Evolutionary conservation across 2,113 vertebrate species (phyloP).

Genomic region (Varanus salvator): DNA sequence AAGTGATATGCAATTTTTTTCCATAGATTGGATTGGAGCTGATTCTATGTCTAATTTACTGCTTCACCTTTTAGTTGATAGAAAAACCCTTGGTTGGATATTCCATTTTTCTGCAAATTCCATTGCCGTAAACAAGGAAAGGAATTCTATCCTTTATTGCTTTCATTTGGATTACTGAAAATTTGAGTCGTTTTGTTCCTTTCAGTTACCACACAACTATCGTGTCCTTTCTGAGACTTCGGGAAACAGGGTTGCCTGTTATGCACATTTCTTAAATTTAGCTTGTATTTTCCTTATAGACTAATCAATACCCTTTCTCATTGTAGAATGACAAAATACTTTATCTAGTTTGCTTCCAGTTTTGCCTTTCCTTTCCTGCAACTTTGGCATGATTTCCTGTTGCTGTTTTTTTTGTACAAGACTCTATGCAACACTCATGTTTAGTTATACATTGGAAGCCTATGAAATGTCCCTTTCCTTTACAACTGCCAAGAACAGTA

Average conservation of each 20-base stretch:
- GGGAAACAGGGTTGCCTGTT: slow-evolving; percentile 77
- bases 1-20: slow-evolving; percentile 5
- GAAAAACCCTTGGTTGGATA: neutral
- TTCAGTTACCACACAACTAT: slow-evolving; percentile 44
- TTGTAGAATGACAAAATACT: slow-evolving; percentile 61
- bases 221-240: slow-evolving; percentile 60
- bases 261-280: slow-evolving; percentile 52
- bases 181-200: slow-evolving; percentile 30
- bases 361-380: slow-evolving; percentile 35
- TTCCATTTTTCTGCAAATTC: slow-evolving; percentile 33
- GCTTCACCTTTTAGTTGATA: slow-evolving; percentile 56
- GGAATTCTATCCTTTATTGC: slow-evolving; percentile 42
- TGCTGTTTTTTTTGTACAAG: slow-evolving; percentile 66
- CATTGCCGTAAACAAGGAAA: slow-evolving; percentile 55
- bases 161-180: slow-evolving; percentile 54
- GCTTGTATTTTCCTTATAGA: slow-evolving; percentile 41
- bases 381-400: slow-evolving; percentile 65
- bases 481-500: slow-evolving; percentile 80
- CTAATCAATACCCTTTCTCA: slow-evolving; percentile 43
- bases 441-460: slow-evolving; percentile 80
- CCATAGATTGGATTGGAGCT: slow-evolving; percentile 50
- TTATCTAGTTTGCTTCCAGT: slow-evolving; percentile 69
- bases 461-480: slow-evolving; percentile 74
- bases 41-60: slow-evolving; percentile 47
- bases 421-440: slow-evolving; percentile 92